Base-by-base conservation (phyloP, 2,113 vertebrate species). In the Nerophis ophidion region DNA sequence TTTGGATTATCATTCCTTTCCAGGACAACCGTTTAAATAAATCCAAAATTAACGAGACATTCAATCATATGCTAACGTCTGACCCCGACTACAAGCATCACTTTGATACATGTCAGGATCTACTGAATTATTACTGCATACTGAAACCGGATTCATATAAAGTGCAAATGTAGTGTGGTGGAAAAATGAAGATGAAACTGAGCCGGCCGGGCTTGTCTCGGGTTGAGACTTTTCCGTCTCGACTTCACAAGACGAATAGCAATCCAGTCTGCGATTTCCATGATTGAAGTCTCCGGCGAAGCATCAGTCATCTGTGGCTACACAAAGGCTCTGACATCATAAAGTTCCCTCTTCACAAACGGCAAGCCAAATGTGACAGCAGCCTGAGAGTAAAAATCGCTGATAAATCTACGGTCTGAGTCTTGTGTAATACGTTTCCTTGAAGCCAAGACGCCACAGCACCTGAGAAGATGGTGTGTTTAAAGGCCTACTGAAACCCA, bases 311-410 rank as follows among this genome's bases (percentile, higher is more conserved):
- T 56, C 46, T 66, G 50, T 65, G 71, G 62, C 63, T 34, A 59
- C 57, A 70, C 54, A 61, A 52, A 34, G 60, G 48, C 51, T 45
- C 13, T 70, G 74, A 79, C 71, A 61, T 72, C 68, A 75, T 64
- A 68, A 68, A 59, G 63, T 47, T 57, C 45, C 15, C 13, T 58
- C 61, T 64, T 60, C 48, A 68, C 36, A 53, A 58, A 70, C 57
- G 61, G 35, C 52, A 76, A 74, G 61, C 57, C 69, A 69, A n/a
- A 57, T 65, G 66, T 74, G 75, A 79, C 63, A 17, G 53, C 56
- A 58, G 38, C 66, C 61, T 63, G 33, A 68, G 70, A 44, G 61
- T 60, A 59, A 26, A 26, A 26, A 26, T 26, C 26, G 3, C 4
- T 13, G 13, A 45, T 11, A 45, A 9, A 45, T 9, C 42, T 45